These are phyloP conservation scores for Parauchenoglanis punctatus DNA, from an alignment of 2,797 vertebrate species.

Conservation along the genomic window DNA sequence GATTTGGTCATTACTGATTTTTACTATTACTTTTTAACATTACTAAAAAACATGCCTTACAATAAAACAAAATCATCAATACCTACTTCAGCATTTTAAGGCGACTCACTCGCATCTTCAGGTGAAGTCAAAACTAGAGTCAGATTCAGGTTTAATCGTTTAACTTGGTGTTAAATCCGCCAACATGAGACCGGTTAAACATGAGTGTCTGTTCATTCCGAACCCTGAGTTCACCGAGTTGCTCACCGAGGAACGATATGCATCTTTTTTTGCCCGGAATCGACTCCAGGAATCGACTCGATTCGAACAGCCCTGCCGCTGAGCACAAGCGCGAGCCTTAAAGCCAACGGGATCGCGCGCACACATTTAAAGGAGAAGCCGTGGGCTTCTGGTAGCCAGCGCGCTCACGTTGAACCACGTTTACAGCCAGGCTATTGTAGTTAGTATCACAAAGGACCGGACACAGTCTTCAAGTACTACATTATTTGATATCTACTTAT, in stretches of 20 bases:
- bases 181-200: background rate
- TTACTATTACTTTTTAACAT: too few relatives aligned
- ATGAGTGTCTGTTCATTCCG: background rate
- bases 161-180: background rate
- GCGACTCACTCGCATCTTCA: background rate
- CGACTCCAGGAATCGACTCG: background rate
- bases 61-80: background rate
- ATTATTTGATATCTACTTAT: background rate
- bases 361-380: slow-evolving; percentile 52
- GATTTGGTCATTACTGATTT: too few relatives aligned
- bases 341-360: slow-evolving; percentile 53
- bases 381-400: slow-evolving; percentile 18
- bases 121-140: background rate
- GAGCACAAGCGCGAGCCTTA: slow-evolving; percentile 12
- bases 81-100: background rate
- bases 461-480: background rate
- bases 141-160: background rate
- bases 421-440: slow-evolving; percentile 42
- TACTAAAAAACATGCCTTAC: background rate
- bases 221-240: background rate
- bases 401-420: slow-evolving; percentile 23
- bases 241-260: background rate
- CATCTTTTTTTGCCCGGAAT: background rate
- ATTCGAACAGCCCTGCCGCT: slow-evolving; percentile 37
- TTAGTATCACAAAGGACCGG: slow-evolving; percentile 69